Evolutionary conservation across 2,888 invertebrate genomes (phyloP), one percentile per base, ranked within the genome.

Genomic region (Ennomos quercinarius): DNA sequence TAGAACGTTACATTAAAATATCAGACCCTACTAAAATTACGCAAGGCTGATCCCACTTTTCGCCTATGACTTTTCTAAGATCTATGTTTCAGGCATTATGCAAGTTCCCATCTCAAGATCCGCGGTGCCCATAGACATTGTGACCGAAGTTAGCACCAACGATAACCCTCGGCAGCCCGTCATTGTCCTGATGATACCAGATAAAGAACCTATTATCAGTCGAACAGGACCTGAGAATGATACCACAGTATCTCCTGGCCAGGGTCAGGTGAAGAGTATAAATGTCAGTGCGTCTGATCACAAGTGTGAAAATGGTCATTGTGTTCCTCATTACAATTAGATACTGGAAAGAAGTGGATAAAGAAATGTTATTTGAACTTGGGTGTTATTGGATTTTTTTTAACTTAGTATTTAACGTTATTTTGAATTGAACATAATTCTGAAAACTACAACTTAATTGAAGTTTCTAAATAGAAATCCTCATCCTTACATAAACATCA

Each of bases 111-210:
- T 1, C 8, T 10, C 10, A 10, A 17, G 44, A 34, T 8, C 53
- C 1, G 58, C 58, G 2, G 53, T 58, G 8, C 58, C 53, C 9
- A 49, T 58, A 36, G 58, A 58, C 35, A 58, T 58, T 17, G 58
- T 49, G 6, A 58, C 44, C 8, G 40, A 48, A 49, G 6, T 4
- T 10, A 35, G 44, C 9, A 4, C 11, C 2, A 36, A 52, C 8
- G 37, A 42, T 5, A 39, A 8, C 4, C 52, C 47, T 35, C 38
- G 11, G 4, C 9, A 9, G 1, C 46, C 57, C 9, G 17, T 39
- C n/a, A 53, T 52, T 11, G 12, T 52, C n/a, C 38, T 42, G n/a
- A 57, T 43, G 42, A 58, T 52, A 11, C 52, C 57, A 5, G 43
- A 48, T 40, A 49, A 40, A 10, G 44, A 39, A 40, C 44, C 48